Conservation (phyloP, 1,140 invertebrate genomes). For the Caenorhabditis remanei region DNA sequence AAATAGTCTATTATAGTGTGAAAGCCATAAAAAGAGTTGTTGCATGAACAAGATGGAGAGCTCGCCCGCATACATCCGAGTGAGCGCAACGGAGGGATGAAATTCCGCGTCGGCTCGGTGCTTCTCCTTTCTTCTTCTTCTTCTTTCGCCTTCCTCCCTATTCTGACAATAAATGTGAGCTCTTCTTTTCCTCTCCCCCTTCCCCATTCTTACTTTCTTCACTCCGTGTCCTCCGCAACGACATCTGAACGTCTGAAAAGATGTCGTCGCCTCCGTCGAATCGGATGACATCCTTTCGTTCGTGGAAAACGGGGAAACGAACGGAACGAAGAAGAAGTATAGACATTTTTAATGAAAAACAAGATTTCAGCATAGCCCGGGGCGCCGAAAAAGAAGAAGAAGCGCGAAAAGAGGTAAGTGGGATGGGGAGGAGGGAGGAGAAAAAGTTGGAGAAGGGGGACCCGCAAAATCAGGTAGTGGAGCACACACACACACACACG, state of each 20-base stretch:
- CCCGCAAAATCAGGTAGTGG: background rate
- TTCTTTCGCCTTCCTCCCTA: background rate
- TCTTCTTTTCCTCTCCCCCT: slow-evolving; percentile 1
- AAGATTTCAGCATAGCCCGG: slow-evolving; percentile 50
- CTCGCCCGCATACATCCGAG: background rate
- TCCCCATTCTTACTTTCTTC: background rate
- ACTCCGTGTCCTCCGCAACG: slow-evolving; percentile 2
- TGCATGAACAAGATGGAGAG: slow-evolving; percentile 33
- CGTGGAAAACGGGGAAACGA: background rate
- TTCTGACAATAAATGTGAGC: slow-evolving; percentile 53
- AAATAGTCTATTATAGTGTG: background rate
- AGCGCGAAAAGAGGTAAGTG: slow-evolving; percentile 30
- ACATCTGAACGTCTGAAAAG: slow-evolving; percentile 50
- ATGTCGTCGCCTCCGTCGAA: background rate
- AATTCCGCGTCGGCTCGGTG: slow-evolving; percentile 47
- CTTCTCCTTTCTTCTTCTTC: background rate
- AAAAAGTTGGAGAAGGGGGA: slow-evolving; percentile 22
- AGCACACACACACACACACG: too few relatives aligned
- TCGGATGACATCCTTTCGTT: slow-evolving; percentile 25
- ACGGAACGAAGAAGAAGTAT: slow-evolving; percentile 39
- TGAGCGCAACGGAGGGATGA: slow-evolving; percentile 1
- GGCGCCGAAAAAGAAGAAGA: slow-evolving; percentile 33
- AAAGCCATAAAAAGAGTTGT: slow-evolving; percentile 1
- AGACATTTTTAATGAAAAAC: slow-evolving; percentile 52
- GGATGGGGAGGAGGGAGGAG: background rate